Percentiles rank a stretch among this genome's conserved stretches.
Evolutionary conservation across 2,888 invertebrate genomes (phyloP).

Genomic region (Eupeodes luniger): DNA sequence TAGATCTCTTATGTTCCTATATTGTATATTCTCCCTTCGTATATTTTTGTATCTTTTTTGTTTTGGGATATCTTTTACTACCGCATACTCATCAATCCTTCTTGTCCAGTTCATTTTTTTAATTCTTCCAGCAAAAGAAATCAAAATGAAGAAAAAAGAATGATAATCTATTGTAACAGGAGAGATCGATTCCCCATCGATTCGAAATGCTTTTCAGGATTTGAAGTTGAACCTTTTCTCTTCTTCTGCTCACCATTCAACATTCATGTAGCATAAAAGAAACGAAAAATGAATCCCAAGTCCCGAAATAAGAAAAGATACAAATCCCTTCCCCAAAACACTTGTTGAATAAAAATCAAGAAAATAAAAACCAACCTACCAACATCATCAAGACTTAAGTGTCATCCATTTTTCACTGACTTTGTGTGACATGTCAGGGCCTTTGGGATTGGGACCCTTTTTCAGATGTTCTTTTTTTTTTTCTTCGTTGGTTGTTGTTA

Average conservation of each 20-base stretch:
- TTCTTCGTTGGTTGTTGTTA: neutral
- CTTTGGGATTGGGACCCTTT: constrained; percentile 47
- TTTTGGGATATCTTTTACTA: constrained; percentile 42
- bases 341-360: constrained; percentile 49
- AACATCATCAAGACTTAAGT: constrained; percentile 46
- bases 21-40: constrained; percentile 4
- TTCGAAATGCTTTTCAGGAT: constrained; percentile 66
- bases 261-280: constrained; percentile 29
- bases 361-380: constrained; percentile 7
- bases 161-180: constrained; percentile 61
- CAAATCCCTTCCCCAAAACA: constrained; percentile 45
- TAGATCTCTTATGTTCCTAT: neutral
- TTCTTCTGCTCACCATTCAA: constrained; percentile 29
- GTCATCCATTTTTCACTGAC: constrained; percentile 73
- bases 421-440: constrained; percentile 77
- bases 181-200: constrained; percentile 63
- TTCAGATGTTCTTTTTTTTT: constrained; percentile 26
- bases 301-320: neutral
- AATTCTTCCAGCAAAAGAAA: constrained; percentile 1
- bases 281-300: constrained; percentile 30
- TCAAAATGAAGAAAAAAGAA: constrained; percentile 21
- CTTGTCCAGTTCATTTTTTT: constrained; percentile 31
- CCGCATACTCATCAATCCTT: constrained; percentile 42
- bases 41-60: neutral
- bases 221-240: constrained; percentile 29